Evolutionary conservation across 2,113 vertebrate genomes (phyloP).

Genomic region (Zapornia atra): DNA sequence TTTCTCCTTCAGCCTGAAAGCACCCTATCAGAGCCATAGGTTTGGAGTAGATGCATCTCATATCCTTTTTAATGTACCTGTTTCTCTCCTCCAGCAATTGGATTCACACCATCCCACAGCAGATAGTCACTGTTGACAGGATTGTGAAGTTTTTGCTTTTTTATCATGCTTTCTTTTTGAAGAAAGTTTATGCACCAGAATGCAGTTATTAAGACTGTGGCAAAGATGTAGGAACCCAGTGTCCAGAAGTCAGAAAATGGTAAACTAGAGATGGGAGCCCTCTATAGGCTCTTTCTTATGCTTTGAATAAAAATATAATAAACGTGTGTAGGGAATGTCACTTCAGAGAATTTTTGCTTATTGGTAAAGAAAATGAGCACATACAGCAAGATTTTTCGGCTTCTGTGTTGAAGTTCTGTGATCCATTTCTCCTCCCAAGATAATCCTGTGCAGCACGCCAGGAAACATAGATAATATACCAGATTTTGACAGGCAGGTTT

Average conservation of each 20-base stretch:
- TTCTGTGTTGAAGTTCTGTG: not conserved
- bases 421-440: not conserved
- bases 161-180: not conserved
- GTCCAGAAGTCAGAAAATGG: not conserved
- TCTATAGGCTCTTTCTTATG: not conserved
- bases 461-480: not conserved
- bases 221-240: not conserved
- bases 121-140: not conserved
- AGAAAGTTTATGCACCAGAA: not conserved
- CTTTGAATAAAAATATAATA: not conserved
- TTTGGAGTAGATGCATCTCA: not conserved
- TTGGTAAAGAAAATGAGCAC: not conserved
- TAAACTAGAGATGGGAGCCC: not conserved
- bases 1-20: not conserved
- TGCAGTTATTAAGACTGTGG: no score
- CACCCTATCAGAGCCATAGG: not conserved
- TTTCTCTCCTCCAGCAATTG: not conserved
- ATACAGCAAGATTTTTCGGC: not conserved
- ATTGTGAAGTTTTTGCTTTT: not conserved
- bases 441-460: not conserved
- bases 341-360: not conserved
- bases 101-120: not conserved
- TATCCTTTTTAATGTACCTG: not conserved
- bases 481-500: not conserved
- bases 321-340: not conserved